A percentile compares a stretch with the other conserved stretches of the same genome.
phyloP scores from a whole-genome alignment of 2,113 vertebrate species.

The Chaetorhynchus papuensis region DNA sequence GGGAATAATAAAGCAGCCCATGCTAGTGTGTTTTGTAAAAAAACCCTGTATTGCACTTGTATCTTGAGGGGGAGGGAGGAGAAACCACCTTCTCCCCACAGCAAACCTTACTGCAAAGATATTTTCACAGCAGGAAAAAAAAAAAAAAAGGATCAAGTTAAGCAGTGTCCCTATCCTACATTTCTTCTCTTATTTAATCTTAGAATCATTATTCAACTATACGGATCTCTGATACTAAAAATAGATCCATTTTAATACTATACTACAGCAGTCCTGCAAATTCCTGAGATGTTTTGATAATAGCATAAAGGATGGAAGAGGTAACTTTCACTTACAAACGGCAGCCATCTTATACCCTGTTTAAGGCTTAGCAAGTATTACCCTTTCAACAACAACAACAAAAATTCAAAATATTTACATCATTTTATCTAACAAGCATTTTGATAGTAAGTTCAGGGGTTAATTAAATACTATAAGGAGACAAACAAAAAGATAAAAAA shows the following conservation, averaged over 20 bases:
- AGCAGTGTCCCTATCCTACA: background rate
- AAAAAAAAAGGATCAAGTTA: fast-evolving
- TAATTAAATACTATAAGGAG: background rate
- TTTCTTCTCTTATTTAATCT: background rate
- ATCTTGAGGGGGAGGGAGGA: fast-evolving
- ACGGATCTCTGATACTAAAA: background rate
- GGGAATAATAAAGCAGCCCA: background rate
- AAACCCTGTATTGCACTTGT: background rate
- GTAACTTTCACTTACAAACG: background rate
- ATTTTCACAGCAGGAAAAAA: fast-evolving
- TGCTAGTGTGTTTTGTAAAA: background rate
- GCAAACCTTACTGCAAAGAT: background rate
- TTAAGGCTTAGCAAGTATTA: background rate
- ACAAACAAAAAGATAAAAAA: background rate
- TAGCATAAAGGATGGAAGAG: background rate
- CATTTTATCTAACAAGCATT: background rate
- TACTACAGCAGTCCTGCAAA: background rate
- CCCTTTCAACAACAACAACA: background rate
- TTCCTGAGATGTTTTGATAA: background rate
- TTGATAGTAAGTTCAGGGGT: background rate
- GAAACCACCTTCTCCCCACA: background rate
- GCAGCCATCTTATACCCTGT: background rate
- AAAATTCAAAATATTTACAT: fast-evolving
- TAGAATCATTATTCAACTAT: background rate
- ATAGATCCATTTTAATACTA: background rate